Conservation (phyloP, 2,797 vertebrate species). For the Euthynnus affinis region DNA sequence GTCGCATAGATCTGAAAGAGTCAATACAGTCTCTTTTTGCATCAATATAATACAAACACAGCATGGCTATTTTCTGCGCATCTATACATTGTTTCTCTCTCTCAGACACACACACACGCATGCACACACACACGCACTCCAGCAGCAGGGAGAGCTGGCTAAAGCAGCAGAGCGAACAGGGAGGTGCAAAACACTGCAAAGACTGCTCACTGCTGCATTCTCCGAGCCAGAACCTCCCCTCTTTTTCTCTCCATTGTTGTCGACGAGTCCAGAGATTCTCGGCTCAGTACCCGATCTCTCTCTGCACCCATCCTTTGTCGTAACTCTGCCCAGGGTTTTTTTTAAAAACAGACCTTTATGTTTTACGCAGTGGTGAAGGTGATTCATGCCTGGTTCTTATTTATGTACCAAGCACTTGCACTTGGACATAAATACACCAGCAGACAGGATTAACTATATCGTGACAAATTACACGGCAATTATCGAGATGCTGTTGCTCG, state of each 20-base stretch:
- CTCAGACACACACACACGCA: conserved; percentile 17
- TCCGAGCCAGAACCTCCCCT: conserved; percentile 69
- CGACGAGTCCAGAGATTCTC: conserved; percentile 54
- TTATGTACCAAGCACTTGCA: conserved; percentile 8
- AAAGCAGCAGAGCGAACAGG: conserved; percentile 58
- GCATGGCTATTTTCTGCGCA: conserved; percentile 35
- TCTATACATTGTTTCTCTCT: conserved; percentile 43
- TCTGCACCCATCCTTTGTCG: conserved; percentile 33
- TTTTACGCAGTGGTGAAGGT: neutral
- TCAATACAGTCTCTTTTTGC: conserved; percentile 13
- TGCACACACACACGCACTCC: conserved; percentile 20
- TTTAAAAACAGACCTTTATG: conserved; percentile 4
- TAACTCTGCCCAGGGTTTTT: conserved; percentile 10
- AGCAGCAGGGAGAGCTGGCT: conserved; percentile 49
- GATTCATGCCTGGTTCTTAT: conserved; percentile 6
- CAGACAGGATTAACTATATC: neutral
- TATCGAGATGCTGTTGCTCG: neutral
- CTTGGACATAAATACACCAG: conserved; percentile 5
- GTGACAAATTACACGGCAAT: neutral
- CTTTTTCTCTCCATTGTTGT: conserved; percentile 69
- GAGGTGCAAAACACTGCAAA: conserved; percentile 73
- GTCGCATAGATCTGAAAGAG: conserved; percentile 34
- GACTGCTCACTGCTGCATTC: conserved; percentile 77
- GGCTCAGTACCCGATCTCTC: conserved; percentile 41
- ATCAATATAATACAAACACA: conserved; percentile 38